Evolutionary conservation across 2,888 invertebrate species (phyloP).

Genomic region (Mesochorus sp.): DNA sequence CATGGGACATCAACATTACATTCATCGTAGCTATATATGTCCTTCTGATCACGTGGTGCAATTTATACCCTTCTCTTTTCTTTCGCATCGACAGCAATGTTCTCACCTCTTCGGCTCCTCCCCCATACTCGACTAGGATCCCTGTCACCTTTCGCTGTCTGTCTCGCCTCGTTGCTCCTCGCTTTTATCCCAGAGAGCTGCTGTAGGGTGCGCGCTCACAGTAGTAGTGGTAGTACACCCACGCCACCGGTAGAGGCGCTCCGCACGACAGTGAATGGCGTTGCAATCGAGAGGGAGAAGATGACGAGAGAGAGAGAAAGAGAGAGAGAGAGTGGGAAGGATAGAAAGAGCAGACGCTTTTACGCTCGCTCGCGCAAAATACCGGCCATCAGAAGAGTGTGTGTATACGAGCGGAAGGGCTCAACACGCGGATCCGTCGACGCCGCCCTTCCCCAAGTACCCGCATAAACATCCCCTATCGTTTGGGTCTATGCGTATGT

Average conservation of each 20-base stretch:
- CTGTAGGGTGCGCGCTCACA: slow-evolving; percentile 21
- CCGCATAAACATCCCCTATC: slow-evolving; percentile 50
- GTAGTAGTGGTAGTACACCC: background rate
- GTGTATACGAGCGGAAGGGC: slow-evolving; percentile 35
- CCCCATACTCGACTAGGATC: background rate
- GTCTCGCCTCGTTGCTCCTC: slow-evolving; percentile 53
- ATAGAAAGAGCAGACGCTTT: slow-evolving; percentile 39
- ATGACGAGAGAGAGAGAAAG: slow-evolving; percentile 15
- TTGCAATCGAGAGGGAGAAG: background rate
- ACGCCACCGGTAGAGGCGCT: slow-evolving; percentile 20
- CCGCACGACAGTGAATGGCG: slow-evolving; percentile 18
- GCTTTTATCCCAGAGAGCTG: slow-evolving; percentile 52
- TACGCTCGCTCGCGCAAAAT: slow-evolving; percentile 56
- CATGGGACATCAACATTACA: background rate
- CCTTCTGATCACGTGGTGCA: slow-evolving; percentile 24
- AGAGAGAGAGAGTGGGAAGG: slow-evolving; percentile 1
- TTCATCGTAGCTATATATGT: slow-evolving; percentile 19
- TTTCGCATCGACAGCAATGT: slow-evolving; percentile 27
- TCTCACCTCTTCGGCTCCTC: slow-evolving; percentile 15
- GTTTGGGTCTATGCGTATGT: slow-evolving; percentile 9
- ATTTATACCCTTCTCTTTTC: slow-evolving; percentile 36
- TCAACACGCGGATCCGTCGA: slow-evolving; percentile 15
- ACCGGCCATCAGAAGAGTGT: slow-evolving; percentile 30
- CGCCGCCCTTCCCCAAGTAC: slow-evolving; percentile 9
- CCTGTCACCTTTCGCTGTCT: slow-evolving; percentile 42